phyloP scores from a whole-genome alignment of 2,797 vertebrate genomes.

The Phataginus tetradactyla region DNA sequence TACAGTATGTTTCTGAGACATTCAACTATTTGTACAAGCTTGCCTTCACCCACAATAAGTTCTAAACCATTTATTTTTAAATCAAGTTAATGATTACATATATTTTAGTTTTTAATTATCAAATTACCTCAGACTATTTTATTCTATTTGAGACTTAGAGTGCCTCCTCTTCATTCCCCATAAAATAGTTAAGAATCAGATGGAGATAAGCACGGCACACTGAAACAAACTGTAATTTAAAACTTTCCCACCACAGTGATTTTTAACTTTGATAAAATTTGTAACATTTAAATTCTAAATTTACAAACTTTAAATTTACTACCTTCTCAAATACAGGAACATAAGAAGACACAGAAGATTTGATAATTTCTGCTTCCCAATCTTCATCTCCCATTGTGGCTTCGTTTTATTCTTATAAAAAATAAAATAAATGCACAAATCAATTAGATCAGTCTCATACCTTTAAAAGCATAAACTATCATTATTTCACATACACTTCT shows the following conservation, averaged over 20 bases:
- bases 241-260: not conserved
- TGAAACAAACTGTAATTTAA: not conserved
- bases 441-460: not conserved
- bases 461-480: not conserved
- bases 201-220: not conserved
- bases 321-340: conserved; percentile 64
- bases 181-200: conserved; percentile 1
- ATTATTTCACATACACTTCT: not conserved
- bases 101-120: conserved; percentile 16
- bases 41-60: conserved; percentile 20
- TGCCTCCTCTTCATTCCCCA: not conserved
- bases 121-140: not conserved
- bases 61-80: not conserved
- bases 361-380: conserved; percentile 79
- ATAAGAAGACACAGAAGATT: not conserved
- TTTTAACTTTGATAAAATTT: not conserved
- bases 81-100: not conserved
- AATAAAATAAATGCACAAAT: not conserved
- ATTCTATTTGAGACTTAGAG: not conserved
- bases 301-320: conserved; percentile 39
- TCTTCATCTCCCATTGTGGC: conserved; percentile 78
- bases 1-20: not conserved
- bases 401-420: not conserved
- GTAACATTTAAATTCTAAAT: not conserved
- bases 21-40: not conserved